Percentiles rank a stretch among this genome's conserved stretches.
Evolutionary conservation across 2,113 vertebrate genomes (phyloP).

Genomic region (Paraplagusia blochii): DNA sequence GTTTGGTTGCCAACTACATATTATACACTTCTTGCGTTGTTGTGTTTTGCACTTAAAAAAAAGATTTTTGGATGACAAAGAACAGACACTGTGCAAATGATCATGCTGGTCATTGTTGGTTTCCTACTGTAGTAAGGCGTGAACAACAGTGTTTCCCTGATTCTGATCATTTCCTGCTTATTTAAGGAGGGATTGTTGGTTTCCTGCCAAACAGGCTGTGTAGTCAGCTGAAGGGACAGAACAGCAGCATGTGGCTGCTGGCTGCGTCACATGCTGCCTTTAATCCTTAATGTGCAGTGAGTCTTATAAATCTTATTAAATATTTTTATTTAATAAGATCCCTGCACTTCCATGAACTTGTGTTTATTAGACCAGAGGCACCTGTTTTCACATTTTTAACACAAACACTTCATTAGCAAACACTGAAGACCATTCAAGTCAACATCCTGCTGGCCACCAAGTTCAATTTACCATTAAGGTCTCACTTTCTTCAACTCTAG

Average conservation of each 20-base stretch:
- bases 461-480: too few relatives aligned
- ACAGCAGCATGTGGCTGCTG: constrained; percentile 14
- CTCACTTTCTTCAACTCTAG: too few relatives aligned
- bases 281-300: neutral
- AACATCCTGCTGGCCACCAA: neutral
- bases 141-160: constrained; percentile 1
- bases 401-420: neutral
- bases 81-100: too few relatives aligned
- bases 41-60: too few relatives aligned
- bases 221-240: constrained; percentile 35
- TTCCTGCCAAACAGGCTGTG: constrained; percentile 33
- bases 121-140: neutral
- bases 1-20: too few relatives aligned
- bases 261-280: constrained; percentile 15
- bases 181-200: constrained; percentile 18
- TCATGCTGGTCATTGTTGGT: too few relatives aligned
- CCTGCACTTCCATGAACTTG: neutral
- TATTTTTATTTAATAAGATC: too few relatives aligned
- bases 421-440: neutral
- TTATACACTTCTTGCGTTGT: too few relatives aligned
- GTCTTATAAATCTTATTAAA: too few relatives aligned
- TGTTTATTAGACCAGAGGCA: too few relatives aligned
- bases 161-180: neutral
- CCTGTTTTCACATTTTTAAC: neutral
- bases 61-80: too few relatives aligned